These are phyloP conservation scores for Ophthalmolycus amberensis DNA, from an alignment of 2,113 vertebrate genomes.

Conservation along the genomic window DNA sequence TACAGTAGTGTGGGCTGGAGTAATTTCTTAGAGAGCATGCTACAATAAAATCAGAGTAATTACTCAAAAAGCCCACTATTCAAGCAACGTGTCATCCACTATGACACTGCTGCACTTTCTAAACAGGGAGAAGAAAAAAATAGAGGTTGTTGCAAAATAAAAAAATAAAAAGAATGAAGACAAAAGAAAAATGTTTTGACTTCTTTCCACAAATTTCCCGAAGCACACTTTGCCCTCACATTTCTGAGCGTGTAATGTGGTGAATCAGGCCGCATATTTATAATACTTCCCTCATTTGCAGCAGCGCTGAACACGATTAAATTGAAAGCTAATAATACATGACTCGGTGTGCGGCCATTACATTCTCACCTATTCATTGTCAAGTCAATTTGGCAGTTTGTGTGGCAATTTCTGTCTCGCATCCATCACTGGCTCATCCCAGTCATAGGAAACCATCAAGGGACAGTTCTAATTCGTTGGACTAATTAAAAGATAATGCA, in stretches of 20 bases:
- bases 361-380: conserved; percentile 58
- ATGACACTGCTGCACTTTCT: conserved; percentile 21
- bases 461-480: conserved; percentile 59
- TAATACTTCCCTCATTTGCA: conserved; percentile 33
- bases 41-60: conserved; percentile 60
- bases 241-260: conserved; percentile 13
- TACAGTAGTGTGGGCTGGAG: conserved; percentile 19
- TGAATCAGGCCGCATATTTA: conserved; percentile 17
- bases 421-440: conserved; percentile 65
- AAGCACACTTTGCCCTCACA: conserved; percentile 3
- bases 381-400: conserved; percentile 66
- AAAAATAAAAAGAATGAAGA: background rate
- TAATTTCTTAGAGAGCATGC: conserved; percentile 59
- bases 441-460: conserved; percentile 57
- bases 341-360: conserved; percentile 51
- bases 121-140: conserved; percentile 7
- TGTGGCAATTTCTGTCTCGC: conserved; percentile 55
- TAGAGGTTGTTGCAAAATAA: background rate
- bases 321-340: conserved; percentile 55
- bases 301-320: conserved; percentile 48
- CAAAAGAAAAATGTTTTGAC: background rate
- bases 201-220: background rate
- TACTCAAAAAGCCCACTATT: conserved; percentile 56
- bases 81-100: conserved; percentile 24
- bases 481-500: conserved; percentile 80